A percentile compares a stretch with the other conserved stretches of the same genome.
These are phyloP conservation scores for Triplophysa siluroides DNA, from an alignment of 2,113 vertebrate species.

Conservation along the genomic window DNA sequence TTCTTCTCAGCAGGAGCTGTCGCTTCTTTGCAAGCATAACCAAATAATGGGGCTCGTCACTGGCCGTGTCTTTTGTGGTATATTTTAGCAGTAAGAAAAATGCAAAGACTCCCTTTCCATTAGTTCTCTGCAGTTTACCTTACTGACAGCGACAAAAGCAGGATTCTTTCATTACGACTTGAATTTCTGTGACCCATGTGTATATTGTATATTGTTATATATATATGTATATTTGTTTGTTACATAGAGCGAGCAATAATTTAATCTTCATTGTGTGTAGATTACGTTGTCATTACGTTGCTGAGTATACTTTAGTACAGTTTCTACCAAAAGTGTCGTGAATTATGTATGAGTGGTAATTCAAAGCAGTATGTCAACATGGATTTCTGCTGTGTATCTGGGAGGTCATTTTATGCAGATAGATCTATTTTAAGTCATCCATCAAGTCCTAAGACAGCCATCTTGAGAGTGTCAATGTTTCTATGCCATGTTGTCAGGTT, in stretches of 20 bases:
- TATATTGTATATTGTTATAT: too few relatives aligned
- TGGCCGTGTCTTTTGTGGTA: conserved; percentile 90
- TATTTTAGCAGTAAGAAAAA: conserved; percentile 87
- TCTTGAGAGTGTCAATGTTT: conserved; percentile 64
- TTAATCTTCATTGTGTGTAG: conserved; percentile 24
- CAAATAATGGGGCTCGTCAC: conserved; percentile 99
- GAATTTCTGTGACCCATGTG: conserved; percentile 74
- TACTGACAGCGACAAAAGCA: conserved; percentile 82
- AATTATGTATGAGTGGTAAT: background rate
- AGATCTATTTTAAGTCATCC: conserved; percentile 86
- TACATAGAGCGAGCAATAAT: conserved; percentile 35
- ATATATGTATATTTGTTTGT: background rate
- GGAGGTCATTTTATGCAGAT: conserved; percentile 84
- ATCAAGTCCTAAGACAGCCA: conserved; percentile 83
- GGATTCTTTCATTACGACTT: conserved; percentile 78
- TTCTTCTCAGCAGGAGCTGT: conserved; percentile 86
- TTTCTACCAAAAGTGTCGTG: conserved; percentile 3
- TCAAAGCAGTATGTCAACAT: conserved; percentile 7
- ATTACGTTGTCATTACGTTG: conserved; percentile 25
- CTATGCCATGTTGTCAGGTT: conserved; percentile 86
- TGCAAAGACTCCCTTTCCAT: conserved; percentile 93
- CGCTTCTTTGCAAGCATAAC: conserved; percentile 88
- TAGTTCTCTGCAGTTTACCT: conserved; percentile 85
- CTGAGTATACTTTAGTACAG: conserved; percentile 21
- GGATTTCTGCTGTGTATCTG: conserved; percentile 30